phyloP scores from a whole-genome alignment of 35 echinoderm and acorn worm species.

The Ptychodera flava region DNA sequence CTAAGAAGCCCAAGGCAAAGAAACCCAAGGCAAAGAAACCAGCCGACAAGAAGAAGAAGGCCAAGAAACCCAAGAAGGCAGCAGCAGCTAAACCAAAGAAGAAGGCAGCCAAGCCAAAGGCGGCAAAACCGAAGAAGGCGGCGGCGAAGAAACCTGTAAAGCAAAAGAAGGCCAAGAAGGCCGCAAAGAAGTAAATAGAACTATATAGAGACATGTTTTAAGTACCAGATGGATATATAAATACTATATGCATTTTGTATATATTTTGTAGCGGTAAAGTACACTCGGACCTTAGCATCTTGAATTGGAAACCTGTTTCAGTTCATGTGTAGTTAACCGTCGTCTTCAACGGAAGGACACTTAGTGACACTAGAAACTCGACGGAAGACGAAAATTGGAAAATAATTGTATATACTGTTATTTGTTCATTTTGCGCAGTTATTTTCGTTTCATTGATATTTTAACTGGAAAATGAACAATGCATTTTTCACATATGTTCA shows the following conservation, averaged over 20 bases:
- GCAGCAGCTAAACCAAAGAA: not conserved
- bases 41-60: conserved; percentile 14
- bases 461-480: no score
- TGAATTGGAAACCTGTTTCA: no score
- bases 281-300: no score
- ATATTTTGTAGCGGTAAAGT: not conserved
- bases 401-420: no score
- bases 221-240: not conserved
- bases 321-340: no score
- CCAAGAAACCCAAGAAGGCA: not conserved
- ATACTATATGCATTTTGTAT: not conserved
- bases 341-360: no score
- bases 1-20: conserved; percentile 11
- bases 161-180: conserved; percentile 9
- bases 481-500: no score
- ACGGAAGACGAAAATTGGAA: no score
- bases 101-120: not conserved
- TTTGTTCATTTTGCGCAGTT: not conserved
- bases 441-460: no score
- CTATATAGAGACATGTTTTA: not conserved
- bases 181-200: conserved; percentile 4
- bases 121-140: not conserved
- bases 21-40: conserved; percentile 17
- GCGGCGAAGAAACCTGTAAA: conserved; percentile 5
- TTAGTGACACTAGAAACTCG: no score